phyloP scores from a whole-genome alignment of 2,888 invertebrate genomes.

The Hydraecia micacea region DNA sequence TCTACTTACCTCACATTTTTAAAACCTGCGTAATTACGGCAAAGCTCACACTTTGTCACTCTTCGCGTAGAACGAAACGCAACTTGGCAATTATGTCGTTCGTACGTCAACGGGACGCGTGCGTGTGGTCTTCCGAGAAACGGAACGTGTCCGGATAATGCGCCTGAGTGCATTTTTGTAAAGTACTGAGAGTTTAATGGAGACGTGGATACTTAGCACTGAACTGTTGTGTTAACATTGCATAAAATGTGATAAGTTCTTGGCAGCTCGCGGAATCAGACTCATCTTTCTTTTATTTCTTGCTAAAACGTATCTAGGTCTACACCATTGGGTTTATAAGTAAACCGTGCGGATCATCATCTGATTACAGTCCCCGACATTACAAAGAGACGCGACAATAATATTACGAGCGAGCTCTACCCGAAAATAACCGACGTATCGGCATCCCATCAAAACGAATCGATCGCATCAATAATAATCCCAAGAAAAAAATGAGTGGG shows the following conservation, averaged over 20 bases:
- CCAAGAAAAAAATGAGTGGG: constrained; percentile 77
- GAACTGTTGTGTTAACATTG: constrained; percentile 24
- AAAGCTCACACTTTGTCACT: constrained; percentile 60
- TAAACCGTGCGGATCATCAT: constrained; percentile 35
- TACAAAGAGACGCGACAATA: constrained; percentile 64
- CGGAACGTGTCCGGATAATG: constrained; percentile 66
- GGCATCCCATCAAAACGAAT: constrained; percentile 77
- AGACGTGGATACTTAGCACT: constrained; percentile 41
- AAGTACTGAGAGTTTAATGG: constrained; percentile 55
- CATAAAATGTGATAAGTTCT: constrained; percentile 25
- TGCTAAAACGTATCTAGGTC: constrained; percentile 6
- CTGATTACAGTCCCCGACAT: constrained; percentile 40
- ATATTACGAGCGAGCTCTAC: constrained; percentile 38
- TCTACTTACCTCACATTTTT: constrained; percentile 53
- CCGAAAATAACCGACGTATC: constrained; percentile 64
- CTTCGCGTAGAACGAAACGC: constrained; percentile 62
- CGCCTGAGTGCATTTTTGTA: constrained; percentile 66
- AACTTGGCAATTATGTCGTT: constrained; percentile 71
- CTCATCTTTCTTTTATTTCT: constrained; percentile 18
- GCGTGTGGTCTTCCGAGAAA: constrained; percentile 74
- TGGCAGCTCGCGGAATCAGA: constrained; percentile 13
- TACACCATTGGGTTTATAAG: constrained; percentile 13
- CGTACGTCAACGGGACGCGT: constrained; percentile 69
- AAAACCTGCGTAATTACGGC: constrained; percentile 60
- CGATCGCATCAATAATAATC: constrained; percentile 86